A percentile compares a stretch with the other conserved stretches of the same genome.
These are phyloP conservation scores for Dyspetes luteomarginatus DNA, from an alignment of 2,888 invertebrate species.

Conservation along the genomic window DNA sequence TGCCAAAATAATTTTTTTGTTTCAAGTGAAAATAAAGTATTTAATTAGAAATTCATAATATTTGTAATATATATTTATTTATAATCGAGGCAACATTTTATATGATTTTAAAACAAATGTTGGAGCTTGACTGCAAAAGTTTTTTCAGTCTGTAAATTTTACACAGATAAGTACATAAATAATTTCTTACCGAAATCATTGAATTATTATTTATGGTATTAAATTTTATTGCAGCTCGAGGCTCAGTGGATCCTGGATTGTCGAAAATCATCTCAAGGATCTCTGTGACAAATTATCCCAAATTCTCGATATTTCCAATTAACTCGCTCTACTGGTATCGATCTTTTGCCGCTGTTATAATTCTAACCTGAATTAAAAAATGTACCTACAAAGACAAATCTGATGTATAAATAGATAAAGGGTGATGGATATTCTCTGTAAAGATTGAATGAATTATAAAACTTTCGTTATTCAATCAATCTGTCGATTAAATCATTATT, in stretches of 20 bases:
- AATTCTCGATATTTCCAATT: constrained; percentile 22
- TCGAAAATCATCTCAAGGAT: constrained; percentile 69
- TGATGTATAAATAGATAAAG: constrained; percentile 11
- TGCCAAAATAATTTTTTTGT: too few relatives aligned
- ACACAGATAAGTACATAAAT: too few relatives aligned
- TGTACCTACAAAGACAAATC: constrained; percentile 12
- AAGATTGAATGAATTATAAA: constrained; percentile 5
- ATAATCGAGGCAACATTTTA: too few relatives aligned
- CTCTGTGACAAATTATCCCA: constrained; percentile 19
- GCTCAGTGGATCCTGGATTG: constrained; percentile 73
- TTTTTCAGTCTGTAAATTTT: too few relatives aligned
- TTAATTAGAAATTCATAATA: too few relatives aligned
- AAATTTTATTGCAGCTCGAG: constrained; percentile 70
- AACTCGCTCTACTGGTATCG: constrained; percentile 31
- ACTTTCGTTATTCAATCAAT: background rate
- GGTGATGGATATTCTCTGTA: constrained; percentile 4
- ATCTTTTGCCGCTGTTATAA: constrained; percentile 22
- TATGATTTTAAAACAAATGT: too few relatives aligned
- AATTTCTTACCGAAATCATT: background rate
- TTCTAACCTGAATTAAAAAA: background rate
- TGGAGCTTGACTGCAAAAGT: too few relatives aligned
- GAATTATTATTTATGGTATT: background rate
- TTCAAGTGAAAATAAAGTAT: too few relatives aligned
- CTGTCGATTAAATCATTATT: background rate
- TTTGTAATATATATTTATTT: too few relatives aligned